A percentile compares a stretch with the other conserved stretches of the same genome.
Conservation (phyloP, 2,113 vertebrate species). For the Cyphomyrus discorhynchus region DNA sequence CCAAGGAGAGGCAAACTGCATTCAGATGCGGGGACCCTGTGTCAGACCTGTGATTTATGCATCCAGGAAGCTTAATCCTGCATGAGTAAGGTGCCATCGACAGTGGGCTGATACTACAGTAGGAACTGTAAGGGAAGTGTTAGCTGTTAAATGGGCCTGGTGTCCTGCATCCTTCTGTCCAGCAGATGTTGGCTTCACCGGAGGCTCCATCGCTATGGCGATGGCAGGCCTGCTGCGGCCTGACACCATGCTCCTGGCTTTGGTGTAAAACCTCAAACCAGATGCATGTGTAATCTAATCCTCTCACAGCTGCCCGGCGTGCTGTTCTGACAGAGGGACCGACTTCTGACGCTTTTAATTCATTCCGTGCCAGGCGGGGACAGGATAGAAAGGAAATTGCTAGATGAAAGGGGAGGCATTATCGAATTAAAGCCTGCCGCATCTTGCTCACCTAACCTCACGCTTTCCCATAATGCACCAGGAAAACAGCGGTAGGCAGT, state of each 20-base stretch:
- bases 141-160: not conserved
- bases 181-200: not conserved
- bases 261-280: conserved; percentile 26
- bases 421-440: not conserved
- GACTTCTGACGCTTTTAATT: conserved; percentile 33
- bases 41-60: not conserved
- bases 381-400: conserved; percentile 15
- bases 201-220: not conserved
- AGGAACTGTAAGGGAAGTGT: not conserved
- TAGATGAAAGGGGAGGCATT: conserved; percentile 15
- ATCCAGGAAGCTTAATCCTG: not conserved
- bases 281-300: conserved; percentile 10
- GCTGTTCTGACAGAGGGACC: not conserved
- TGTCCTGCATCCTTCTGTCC: not conserved
- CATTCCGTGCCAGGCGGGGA: conserved; percentile 14
- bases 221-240: not conserved
- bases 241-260: not conserved
- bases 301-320: not conserved
- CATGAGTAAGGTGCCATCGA: not conserved
- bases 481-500: not conserved
- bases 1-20: not conserved
- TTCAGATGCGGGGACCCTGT: not conserved
- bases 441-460: not conserved
- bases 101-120: not conserved
- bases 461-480: not conserved